phyloP scores from a whole-genome alignment of 2,888 invertebrate genomes.

The Antitype chi region DNA sequence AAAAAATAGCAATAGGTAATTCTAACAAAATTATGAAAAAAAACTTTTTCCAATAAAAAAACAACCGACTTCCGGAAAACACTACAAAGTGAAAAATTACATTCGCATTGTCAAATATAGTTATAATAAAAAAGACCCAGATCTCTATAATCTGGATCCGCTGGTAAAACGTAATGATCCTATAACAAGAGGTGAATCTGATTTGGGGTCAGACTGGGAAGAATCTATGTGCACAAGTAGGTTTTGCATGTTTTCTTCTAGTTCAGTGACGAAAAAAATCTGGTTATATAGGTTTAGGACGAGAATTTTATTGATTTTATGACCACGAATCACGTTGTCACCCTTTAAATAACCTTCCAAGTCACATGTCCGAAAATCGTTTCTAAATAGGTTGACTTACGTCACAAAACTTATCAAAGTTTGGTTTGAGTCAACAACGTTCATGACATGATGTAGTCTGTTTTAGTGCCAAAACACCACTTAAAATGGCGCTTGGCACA shows the following conservation, averaged over 20 bases:
- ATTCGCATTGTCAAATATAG: too few species aligned
- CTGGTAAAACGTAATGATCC: too few species aligned
- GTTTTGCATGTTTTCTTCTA: not conserved
- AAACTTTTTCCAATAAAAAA: too few species aligned
- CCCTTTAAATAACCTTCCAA: not conserved
- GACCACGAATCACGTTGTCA: not conserved
- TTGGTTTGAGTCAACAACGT: slow-evolving; percentile 24
- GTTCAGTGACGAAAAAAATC: not conserved
- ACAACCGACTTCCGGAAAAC: too few species aligned
- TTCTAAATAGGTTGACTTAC: slow-evolving; percentile 21
- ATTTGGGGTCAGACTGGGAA: too few species aligned
- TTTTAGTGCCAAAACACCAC: slow-evolving; percentile 25
- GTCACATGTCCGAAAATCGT: slow-evolving; percentile 10
- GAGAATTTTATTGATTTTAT: not conserved
- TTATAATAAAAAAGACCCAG: too few species aligned
- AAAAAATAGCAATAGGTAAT: too few species aligned
- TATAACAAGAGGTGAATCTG: too few species aligned
- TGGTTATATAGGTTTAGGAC: too few species aligned
- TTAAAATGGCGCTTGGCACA: not conserved
- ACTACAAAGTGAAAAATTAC: too few species aligned
- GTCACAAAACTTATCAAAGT: slow-evolving; percentile 25
- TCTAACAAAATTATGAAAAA: too few species aligned
- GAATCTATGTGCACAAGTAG: not conserved
- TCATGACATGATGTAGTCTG: slow-evolving; percentile 18
- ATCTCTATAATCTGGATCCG: too few species aligned